Conservation (phyloP, 2,888 invertebrate species). For the Perithous albicinctus region DNA sequence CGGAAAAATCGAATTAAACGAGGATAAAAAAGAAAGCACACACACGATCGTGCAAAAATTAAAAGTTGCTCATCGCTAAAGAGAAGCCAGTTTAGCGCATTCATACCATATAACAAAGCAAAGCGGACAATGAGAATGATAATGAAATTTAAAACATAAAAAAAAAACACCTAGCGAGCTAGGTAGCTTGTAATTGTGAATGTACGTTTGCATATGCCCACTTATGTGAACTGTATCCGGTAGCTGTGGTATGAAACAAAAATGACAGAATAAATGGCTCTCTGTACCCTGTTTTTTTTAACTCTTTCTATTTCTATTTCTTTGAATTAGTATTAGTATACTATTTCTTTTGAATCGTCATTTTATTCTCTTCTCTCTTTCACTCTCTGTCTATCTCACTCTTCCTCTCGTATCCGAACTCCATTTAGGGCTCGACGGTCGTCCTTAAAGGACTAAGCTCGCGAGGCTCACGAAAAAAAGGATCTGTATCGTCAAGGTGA, state of each 20-base stretch:
- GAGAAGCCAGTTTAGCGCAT: constrained; percentile 74
- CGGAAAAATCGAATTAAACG: constrained; percentile 52
- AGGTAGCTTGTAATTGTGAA: constrained; percentile 79
- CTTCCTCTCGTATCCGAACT: constrained; percentile 56
- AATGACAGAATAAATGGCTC: constrained; percentile 80
- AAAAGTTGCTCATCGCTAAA: constrained; percentile 68
- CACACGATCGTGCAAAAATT: constrained; percentile 54
- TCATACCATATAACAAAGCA: constrained; percentile 70
- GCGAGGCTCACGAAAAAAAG: constrained; percentile 12
- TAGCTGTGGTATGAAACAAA: constrained; percentile 78
- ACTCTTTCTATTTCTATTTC: constrained; percentile 48
- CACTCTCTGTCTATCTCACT: too few relatives aligned
- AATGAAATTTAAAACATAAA: constrained; percentile 47
- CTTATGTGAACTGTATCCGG: constrained; percentile 79
- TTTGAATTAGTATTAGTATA: too few relatives aligned
- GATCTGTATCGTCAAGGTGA: constrained; percentile 6
- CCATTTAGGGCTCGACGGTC: constrained; percentile 54
- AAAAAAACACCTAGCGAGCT: constrained; percentile 75
- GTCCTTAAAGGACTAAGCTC: constrained; percentile 25
- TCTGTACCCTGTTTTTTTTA: constrained; percentile 77
- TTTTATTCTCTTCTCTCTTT: constrained; percentile 50
- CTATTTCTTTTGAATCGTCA: too few relatives aligned
- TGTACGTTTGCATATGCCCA: constrained; percentile 80
- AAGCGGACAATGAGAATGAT: constrained; percentile 56
- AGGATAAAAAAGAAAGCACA: constrained; percentile 36